phyloP scores from a whole-genome alignment of 2,113 vertebrate species.

The Amphilophus citrinellus region DNA sequence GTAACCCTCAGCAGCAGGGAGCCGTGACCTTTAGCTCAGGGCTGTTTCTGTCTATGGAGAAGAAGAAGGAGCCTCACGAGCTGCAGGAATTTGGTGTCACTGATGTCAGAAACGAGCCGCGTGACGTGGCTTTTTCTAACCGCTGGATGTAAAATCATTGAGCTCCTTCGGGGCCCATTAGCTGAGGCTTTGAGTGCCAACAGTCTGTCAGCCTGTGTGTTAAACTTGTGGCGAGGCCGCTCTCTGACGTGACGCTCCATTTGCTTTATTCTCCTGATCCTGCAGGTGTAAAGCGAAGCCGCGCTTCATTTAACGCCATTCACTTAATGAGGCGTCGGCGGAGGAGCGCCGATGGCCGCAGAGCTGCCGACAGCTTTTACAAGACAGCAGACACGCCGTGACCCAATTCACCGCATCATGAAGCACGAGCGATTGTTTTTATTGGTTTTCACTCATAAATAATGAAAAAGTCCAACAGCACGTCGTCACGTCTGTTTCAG shows the following conservation, averaged over 20 bases:
- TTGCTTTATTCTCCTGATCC: slow-evolving; percentile 43
- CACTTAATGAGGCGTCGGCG: slow-evolving; percentile 54
- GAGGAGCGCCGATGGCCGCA: neutral
- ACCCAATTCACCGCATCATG: neutral
- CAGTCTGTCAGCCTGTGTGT: slow-evolving; percentile 62
- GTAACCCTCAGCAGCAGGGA: no score
- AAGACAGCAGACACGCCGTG: neutral
- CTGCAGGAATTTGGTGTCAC: neutral
- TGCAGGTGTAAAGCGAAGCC: slow-evolving; percentile 55
- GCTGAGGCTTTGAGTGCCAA: slow-evolving; percentile 32
- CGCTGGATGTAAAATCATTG: slow-evolving; percentile 44
- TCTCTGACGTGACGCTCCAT: slow-evolving; percentile 50
- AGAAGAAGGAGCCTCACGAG: neutral
- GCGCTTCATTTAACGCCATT: slow-evolving; percentile 45
- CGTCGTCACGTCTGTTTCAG: neutral
- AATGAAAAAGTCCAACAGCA: neutral
- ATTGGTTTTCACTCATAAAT: neutral
- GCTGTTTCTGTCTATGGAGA: neutral
- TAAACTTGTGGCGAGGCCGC: slow-evolving; percentile 28
- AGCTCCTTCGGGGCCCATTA: slow-evolving; percentile 53
- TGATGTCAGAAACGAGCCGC: neutral
- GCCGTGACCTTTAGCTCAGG: no score
- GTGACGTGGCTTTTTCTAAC: neutral
- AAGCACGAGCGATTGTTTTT: neutral
- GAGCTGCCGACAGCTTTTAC: slow-evolving; percentile 12